Conservation (phyloP, 1,140 invertebrate species). For the Solenopsis fugax region DNA sequence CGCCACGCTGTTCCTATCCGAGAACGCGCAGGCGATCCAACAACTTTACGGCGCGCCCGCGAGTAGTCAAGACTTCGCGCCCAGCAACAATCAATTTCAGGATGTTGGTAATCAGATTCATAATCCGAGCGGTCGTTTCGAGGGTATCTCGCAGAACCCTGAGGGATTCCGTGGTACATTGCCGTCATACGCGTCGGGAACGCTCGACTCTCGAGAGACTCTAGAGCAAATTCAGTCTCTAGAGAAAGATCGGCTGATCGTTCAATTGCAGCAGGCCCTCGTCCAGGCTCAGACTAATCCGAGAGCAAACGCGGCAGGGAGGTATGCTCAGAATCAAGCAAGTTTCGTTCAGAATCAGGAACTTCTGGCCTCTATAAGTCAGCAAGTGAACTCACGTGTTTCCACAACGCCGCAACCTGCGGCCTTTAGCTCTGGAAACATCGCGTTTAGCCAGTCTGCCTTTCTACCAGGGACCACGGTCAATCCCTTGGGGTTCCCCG, state of each 20-base stretch:
- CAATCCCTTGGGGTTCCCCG: slow-evolving; percentile 59
- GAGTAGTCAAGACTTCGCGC: slow-evolving; percentile 80
- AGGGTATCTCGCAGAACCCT: slow-evolving; percentile 53
- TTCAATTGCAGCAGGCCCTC: slow-evolving; percentile 80
- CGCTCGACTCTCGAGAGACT: slow-evolving; percentile 78
- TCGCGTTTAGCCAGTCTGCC: slow-evolving; percentile 71
- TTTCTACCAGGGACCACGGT: slow-evolving; percentile 72
- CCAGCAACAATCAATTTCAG: slow-evolving; percentile 73
- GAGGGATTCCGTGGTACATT: slow-evolving; percentile 69
- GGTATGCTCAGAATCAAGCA: slow-evolving; percentile 77
- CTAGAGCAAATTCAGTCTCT: slow-evolving; percentile 80
- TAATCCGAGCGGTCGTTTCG: slow-evolving; percentile 64
- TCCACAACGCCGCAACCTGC: slow-evolving; percentile 42
- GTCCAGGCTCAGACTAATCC: slow-evolving; percentile 69
- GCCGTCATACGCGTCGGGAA: slow-evolving; percentile 81
- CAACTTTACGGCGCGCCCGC: slow-evolving; percentile 81
- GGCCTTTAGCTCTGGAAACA: slow-evolving; percentile 34
- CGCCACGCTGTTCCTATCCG: slow-evolving; percentile 80
- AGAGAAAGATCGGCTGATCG: slow-evolving; percentile 82
- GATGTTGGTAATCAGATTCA: slow-evolving; percentile 70
- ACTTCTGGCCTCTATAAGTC: slow-evolving; percentile 69
- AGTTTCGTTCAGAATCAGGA: slow-evolving; percentile 73
- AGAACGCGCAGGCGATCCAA: slow-evolving; percentile 84
- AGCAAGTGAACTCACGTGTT: slow-evolving; percentile 60
- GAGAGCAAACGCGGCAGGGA: slow-evolving; percentile 65